Evolutionary conservation across 2,797 vertebrate genomes (phyloP), one percentile per base, ranked within the genome.

Genomic region (Channallabes apus): DNA sequence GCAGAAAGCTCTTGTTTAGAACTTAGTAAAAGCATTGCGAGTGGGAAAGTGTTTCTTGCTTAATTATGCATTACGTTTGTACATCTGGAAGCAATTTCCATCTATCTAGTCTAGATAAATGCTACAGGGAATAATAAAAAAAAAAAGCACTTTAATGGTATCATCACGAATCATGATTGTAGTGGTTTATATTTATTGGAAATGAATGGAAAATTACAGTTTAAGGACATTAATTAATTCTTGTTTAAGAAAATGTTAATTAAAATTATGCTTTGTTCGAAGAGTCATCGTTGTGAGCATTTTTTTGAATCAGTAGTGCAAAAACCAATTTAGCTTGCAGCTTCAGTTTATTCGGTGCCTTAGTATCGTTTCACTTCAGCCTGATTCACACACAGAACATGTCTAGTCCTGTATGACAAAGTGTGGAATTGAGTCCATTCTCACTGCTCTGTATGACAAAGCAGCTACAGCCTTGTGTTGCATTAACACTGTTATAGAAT

Each of bases 21-120:
- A 27, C 24, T 51, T 24, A 54, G 41, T 27, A 51, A 51, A n/a
- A 27, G 46, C 46, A 54, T 3, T 54, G 71, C 12, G 24, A 73
- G 27, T 17, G 12, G 71, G 14, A 51, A 73, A 46, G 29, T 29
- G 46, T 15, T 69, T 32, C 54, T 27, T 71, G 56, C 67, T 85
- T 80, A 32, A 80, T 72, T 85, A 35, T 24, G 35, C 58, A 51
- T 72, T 80, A 64, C 35, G 38, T 84, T 71, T 54, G 68, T 79
- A 9, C n/a, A 18, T 56, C 73, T 68, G 62, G 38, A 59, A 73
- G 56, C 38, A 67, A n/a, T 67, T 76, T 29, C 62, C 67, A 80
- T 76, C 61, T 65, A 12, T 84, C 61, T 12, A 54, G 56, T 32
- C 56, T 64, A 27, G 35, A 72, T 64, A 32, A 68, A 46, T 27